These are phyloP conservation scores for Gymnocypris eckloni DNA, from an alignment of 2,797 vertebrate genomes.

Conservation along the genomic window DNA sequence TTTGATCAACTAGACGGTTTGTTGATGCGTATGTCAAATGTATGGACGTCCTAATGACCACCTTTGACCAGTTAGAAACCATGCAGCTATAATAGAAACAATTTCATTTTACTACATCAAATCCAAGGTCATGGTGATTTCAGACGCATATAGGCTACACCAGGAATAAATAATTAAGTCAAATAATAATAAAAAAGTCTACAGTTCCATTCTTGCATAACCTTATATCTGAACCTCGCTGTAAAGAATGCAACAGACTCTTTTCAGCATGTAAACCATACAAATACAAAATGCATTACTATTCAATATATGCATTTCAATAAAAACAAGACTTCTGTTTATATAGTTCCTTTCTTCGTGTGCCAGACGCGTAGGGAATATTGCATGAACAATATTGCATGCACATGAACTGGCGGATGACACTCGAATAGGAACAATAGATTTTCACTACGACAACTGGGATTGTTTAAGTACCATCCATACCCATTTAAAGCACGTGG, in stretches of 20 bases:
- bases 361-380: neutral
- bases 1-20: neutral
- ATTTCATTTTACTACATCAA: neutral
- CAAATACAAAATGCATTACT: neutral
- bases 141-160: neutral
- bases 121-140: slow-evolving; percentile 39
- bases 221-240: neutral
- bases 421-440: slow-evolving; percentile 37
- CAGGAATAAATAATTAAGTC: slow-evolving; percentile 5
- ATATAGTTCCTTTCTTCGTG: too few species aligned
- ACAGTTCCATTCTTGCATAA: neutral
- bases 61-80: neutral
- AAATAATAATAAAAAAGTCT: neutral
- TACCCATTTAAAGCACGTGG: slow-evolving; percentile 34
- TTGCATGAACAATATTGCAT: neutral
- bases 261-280: neutral
- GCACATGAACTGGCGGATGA: neutral
- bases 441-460: neutral
- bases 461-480: neutral
- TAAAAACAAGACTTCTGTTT: neutral
- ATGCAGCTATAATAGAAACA: neutral
- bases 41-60: neutral
- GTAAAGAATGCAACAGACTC: neutral
- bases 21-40: slow-evolving; percentile 4
- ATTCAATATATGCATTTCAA: neutral